A percentile compares a stretch with the other conserved stretches of the same genome.
These are phyloP conservation scores for Pseudomyrmex dendroicus DNA, from an alignment of 1,140 invertebrate genomes.

Conservation along the genomic window DNA sequence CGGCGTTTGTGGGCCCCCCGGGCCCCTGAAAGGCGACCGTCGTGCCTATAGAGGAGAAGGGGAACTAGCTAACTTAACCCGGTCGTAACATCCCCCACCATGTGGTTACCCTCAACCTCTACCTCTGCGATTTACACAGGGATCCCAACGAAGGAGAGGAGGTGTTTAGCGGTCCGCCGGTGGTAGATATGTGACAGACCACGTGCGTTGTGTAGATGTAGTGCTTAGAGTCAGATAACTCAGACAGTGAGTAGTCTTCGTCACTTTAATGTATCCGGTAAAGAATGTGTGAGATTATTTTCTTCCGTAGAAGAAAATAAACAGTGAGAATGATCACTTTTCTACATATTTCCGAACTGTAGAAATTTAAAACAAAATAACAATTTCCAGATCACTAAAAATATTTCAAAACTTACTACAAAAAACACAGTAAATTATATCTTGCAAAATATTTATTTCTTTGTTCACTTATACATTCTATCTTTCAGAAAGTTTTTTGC, in stretches of 20 bases:
- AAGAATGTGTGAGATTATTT: slow-evolving; percentile 8
- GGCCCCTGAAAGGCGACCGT: slow-evolving; percentile 80
- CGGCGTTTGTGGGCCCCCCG: slow-evolving; percentile 80
- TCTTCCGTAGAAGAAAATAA: too few species aligned
- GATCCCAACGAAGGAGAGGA: slow-evolving; percentile 69
- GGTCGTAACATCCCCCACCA: slow-evolving; percentile 73
- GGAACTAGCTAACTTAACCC: slow-evolving; percentile 80
- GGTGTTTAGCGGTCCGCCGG: slow-evolving; percentile 55
- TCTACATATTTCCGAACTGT: background rate
- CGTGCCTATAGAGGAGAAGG: slow-evolving; percentile 53
- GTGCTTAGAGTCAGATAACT: slow-evolving; percentile 10
- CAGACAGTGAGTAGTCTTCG: too few species aligned
- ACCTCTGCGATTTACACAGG: slow-evolving; percentile 43
- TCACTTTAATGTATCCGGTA: too few species aligned
- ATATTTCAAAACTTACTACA: background rate
- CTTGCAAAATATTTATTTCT: slow-evolving; percentile 10
- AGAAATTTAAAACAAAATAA: background rate
- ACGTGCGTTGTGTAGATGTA: slow-evolving; percentile 46
- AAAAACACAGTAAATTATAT: background rate
- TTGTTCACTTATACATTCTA: background rate
- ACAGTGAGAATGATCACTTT: too few species aligned
- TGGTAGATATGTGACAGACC: slow-evolving; percentile 41
- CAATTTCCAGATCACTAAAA: background rate
- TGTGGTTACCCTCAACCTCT: slow-evolving; percentile 70
- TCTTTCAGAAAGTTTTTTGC: slow-evolving; percentile 16